Percentiles rank a stretch among this genome's conserved stretches.
phyloP scores from a whole-genome alignment of 2,113 vertebrate genomes.

The Tricholaema leucomelas region DNA sequence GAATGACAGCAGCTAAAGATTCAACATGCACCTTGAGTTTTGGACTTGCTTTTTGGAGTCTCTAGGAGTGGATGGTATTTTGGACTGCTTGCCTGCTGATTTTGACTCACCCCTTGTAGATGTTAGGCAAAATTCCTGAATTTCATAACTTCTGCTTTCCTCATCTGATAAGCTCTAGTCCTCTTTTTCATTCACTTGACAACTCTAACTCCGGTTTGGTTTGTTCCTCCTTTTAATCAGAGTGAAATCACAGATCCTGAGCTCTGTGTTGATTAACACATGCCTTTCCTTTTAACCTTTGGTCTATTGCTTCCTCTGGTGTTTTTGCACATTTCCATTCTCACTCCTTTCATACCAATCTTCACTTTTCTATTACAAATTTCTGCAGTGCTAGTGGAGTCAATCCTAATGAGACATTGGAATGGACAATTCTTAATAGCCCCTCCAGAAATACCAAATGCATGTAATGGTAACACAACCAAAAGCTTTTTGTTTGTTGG shows the following conservation, averaged over 20 bases:
- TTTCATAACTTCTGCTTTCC: constrained; percentile 18
- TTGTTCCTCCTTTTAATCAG: not conserved
- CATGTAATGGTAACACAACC: too few species aligned
- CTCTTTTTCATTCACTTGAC: constrained; percentile 1
- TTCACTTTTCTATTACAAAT: not conserved
- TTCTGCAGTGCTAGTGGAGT: not conserved
- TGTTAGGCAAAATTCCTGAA: not conserved
- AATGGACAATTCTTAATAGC: not conserved
- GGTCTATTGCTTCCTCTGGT: not conserved
- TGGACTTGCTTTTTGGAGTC: not conserved
- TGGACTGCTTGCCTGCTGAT: not conserved
- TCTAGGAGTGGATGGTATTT: not conserved
- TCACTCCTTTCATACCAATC: not conserved
- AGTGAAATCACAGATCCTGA: not conserved
- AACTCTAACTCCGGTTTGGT: not conserved
- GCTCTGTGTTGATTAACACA: not conserved
- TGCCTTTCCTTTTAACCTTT: not conserved
- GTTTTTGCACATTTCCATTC: not conserved
- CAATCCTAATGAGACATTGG: not conserved
- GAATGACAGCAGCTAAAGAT: not conserved
- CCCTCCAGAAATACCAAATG: not conserved
- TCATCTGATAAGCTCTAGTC: not conserved
- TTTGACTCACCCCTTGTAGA: not conserved
- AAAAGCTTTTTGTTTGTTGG: not conserved
- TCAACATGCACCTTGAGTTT: not conserved